Conservation (phyloP, 1,140 invertebrate genomes). For the Drosophila lacertosa region DNA sequence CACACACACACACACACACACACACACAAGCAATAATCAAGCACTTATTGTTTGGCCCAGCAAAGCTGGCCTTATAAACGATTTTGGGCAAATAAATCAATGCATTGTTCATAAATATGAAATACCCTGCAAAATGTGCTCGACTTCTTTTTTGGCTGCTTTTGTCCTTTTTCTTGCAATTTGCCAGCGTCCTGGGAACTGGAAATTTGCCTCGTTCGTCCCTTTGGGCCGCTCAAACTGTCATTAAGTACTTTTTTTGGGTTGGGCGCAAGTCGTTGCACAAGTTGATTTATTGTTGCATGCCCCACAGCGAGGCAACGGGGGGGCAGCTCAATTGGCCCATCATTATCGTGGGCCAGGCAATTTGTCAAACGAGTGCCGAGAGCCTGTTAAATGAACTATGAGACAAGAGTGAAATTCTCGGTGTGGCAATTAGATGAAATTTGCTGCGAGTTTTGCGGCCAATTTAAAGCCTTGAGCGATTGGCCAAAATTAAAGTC, state of each 20-base stretch:
- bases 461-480: neutral
- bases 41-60: neutral
- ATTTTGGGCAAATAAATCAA: constrained; percentile 16
- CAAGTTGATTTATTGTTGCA: constrained; percentile 26
- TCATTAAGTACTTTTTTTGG: constrained; percentile 30
- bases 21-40: neutral
- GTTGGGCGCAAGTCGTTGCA: constrained; percentile 1
- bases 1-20: neutral
- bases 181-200: neutral
- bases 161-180: neutral
- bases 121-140: constrained; percentile 7
- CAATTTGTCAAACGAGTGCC: constrained; percentile 31
- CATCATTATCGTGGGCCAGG: constrained; percentile 19
- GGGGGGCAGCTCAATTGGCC: constrained; percentile 8
- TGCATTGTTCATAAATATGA: constrained; percentile 10
- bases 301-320: constrained; percentile 4
- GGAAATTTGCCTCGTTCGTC: too few species aligned
- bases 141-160: neutral
- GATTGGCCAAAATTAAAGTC: neutral
- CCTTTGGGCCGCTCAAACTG: neutral
- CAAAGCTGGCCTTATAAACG: constrained; percentile 12
- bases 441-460: constrained; percentile 3
- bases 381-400: constrained; percentile 21
- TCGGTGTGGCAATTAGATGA: constrained; percentile 8
- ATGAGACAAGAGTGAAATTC: constrained; percentile 4